A percentile compares a stretch with the other conserved stretches of the same genome.
phyloP scores from a whole-genome alignment of 2,113 vertebrate species.

The Laticauda laticaudata region DNA sequence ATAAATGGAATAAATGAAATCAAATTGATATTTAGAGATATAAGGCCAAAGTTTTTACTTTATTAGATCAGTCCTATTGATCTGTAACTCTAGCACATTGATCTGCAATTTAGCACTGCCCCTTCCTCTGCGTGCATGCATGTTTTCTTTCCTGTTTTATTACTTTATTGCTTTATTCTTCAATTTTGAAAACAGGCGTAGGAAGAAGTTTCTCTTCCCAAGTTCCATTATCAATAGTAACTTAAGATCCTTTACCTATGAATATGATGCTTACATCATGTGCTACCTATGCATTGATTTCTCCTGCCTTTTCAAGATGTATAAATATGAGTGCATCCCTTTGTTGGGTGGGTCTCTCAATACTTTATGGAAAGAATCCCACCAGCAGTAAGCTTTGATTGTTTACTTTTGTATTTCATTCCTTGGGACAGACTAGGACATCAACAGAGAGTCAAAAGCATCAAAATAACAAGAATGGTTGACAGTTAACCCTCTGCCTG shows the following conservation, averaged over 20 bases:
- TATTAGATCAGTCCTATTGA: neutral
- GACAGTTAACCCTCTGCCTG: neutral
- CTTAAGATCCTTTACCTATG: neutral
- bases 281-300: neutral
- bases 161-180: neutral
- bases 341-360: neutral
- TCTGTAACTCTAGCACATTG: neutral
- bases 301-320: neutral
- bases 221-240: neutral
- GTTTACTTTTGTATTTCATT: neutral
- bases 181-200: neutral
- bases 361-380: neutral
- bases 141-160: neutral
- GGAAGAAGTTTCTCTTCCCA: too few species aligned
- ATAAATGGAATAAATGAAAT: neutral
- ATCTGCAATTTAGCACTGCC: neutral
- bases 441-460: neutral
- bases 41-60: neutral
- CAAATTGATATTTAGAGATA: neutral
- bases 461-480: neutral
- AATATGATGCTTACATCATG: neutral
- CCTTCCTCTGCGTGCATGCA: neutral
- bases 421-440: neutral
- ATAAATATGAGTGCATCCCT: neutral
- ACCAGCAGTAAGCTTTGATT: neutral